phyloP scores from a whole-genome alignment of 2,888 invertebrate genomes.

The Melipona beecheii region DNA sequence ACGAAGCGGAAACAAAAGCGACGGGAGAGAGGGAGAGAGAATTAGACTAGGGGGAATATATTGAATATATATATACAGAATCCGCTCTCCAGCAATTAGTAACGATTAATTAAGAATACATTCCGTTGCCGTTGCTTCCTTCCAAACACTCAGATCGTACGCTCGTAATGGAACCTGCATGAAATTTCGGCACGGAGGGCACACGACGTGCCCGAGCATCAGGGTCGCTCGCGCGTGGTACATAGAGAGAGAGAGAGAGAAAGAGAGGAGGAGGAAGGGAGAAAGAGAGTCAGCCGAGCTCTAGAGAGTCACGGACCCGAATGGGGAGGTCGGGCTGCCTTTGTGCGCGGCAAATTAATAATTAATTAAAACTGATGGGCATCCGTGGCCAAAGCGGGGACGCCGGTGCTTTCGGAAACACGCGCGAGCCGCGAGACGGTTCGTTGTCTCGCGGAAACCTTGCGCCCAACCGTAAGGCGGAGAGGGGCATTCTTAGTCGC shows the following conservation, averaged over 20 bases:
- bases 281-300: too few species aligned
- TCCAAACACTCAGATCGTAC: not conserved
- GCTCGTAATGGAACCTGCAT: constrained; percentile 17
- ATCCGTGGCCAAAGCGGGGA: constrained; percentile 6
- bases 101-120: constrained; percentile 39
- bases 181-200: constrained; percentile 4
- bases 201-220: not conserved
- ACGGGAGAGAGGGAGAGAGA: not conserved
- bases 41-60: not conserved
- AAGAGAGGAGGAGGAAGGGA: too few species aligned
- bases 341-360: constrained; percentile 75
- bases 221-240: not conserved
- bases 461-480: not conserved
- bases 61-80: not conserved
- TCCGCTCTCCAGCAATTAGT: constrained; percentile 25
- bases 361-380: constrained; percentile 79
- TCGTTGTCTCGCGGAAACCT: constrained; percentile 5
- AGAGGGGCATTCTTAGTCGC: constrained; percentile 5
- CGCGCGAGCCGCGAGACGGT: not conserved
- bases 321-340: constrained; percentile 49
- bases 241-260: not conserved
- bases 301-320: constrained; percentile 21
- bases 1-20: constrained; percentile 1
- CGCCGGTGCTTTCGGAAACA: not conserved
- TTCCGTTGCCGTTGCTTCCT: constrained; percentile 1